Base-by-base conservation (phyloP, 2,888 invertebrate species). In the Synanthedon formicaeformis region DNA sequence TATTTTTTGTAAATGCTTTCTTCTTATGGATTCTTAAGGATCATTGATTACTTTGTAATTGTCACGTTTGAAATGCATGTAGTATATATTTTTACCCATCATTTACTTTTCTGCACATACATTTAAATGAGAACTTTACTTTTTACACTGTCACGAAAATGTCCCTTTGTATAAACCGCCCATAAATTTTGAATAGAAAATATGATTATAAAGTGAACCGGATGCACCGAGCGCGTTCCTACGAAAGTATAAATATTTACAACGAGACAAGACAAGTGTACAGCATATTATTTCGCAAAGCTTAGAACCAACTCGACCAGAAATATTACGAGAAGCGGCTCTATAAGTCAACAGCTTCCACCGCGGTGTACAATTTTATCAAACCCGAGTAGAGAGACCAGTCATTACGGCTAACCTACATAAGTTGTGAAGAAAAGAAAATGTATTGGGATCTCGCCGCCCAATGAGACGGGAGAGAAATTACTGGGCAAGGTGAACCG, bases 351-450 rank as follows among this genome's bases (percentile, higher is more conserved):
- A 64, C 63, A 58, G 69, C 60, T 70, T 70, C 68, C 71, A 72
- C 69, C 58, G 59, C 62, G 70, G 61, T 60, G 58, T 67, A 68
- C 69, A 78, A 76, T 79, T 79, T 79, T 65, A 73, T 71, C 65
- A 69, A 74, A 71, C 71, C 69, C 67, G 69, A 69, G 73, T 49
- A 75, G 79, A 85, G 79, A 85, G 83, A 84, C 75, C 70, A 62
- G 66, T 77, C 71, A 73, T 81, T 81, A 77, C 71, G 65, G 63
- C 69, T 78, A 77, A 71, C 84, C 81, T 73, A 85, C 78, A 71
- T 80, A 68, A 67, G 63, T 72, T 75, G 77, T 67, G 65, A 77
- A 75, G 82, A 84, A 82, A 84, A 84, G 81, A 85, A 81, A 86
- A 79, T 76, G 69, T 66, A 69, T 66, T 66, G 74, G 77, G 75